A percentile compares a stretch with the other conserved stretches of the same genome.
These are phyloP conservation scores for Ormyrus labotus DNA, from an alignment of 2,888 invertebrate species.

Conservation along the genomic window DNA sequence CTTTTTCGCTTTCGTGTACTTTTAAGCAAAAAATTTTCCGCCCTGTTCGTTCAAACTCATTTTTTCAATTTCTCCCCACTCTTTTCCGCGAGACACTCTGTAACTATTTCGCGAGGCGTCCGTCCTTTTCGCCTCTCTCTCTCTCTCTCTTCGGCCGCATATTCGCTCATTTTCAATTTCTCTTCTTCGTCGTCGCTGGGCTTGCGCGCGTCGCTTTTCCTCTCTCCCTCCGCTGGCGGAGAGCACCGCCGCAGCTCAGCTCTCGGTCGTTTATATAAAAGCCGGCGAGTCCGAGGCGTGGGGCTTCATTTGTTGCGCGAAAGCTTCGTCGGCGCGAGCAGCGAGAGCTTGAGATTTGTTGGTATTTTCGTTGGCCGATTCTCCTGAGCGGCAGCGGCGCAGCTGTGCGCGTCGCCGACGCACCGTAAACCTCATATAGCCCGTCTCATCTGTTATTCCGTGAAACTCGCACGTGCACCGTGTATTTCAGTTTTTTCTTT, in stretches of 20 bases:
- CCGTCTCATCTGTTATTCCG: too few species aligned
- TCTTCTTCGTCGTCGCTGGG: background rate
- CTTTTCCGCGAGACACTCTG: too few species aligned
- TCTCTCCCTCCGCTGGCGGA: background rate
- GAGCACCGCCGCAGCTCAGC: background rate
- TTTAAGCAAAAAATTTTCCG: too few species aligned
- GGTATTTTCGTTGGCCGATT: slow-evolving; percentile 28
- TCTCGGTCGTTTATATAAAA: slow-evolving; percentile 23
- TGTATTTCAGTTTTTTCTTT: too few species aligned
- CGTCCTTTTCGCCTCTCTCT: background rate
- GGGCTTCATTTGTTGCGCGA: slow-evolving; percentile 39
- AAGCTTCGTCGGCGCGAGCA: slow-evolving; percentile 16
- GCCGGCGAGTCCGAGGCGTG: slow-evolving; percentile 7
- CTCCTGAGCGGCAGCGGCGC: background rate
- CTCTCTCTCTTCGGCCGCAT: background rate
- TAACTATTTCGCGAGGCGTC: background rate
- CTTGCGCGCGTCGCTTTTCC: too few species aligned
- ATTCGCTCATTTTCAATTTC: background rate
- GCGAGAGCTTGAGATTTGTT: background rate
- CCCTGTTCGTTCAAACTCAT: too few species aligned
- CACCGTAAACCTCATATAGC: too few species aligned
- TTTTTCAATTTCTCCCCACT: too few species aligned
- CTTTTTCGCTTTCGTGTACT: too few species aligned
- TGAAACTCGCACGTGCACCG: too few species aligned
- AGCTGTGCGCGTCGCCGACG: background rate